A percentile compares a stretch with the other conserved stretches of the same genome.
Conservation (phyloP, 2,797 vertebrate genomes). For the Sebastes minor region DNA sequence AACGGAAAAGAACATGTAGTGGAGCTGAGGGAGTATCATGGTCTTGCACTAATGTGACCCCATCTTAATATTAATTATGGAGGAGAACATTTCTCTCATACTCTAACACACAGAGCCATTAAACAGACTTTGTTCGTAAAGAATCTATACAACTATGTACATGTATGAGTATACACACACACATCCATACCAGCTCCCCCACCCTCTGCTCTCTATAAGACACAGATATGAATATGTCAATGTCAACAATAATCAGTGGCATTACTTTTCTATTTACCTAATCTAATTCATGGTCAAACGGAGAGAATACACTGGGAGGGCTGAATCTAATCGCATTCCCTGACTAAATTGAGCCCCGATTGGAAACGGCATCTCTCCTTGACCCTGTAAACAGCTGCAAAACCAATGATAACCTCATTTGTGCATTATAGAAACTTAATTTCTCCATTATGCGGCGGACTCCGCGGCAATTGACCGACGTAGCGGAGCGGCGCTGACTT, state of each 20-base stretch:
- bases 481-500: constrained; percentile 49
- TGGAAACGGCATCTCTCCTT: constrained; percentile 73
- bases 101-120: neutral
- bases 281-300: constrained; percentile 72
- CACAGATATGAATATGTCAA: constrained; percentile 56
- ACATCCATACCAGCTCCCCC: neutral
- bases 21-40: neutral
- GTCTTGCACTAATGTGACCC: neutral
- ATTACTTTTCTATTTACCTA: constrained; percentile 69
- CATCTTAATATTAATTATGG: neutral
- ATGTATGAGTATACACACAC: neutral
- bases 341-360: constrained; percentile 63
- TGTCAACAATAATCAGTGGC: constrained; percentile 66
- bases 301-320: constrained; percentile 63
- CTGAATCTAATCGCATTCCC: constrained; percentile 72
- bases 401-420: constrained; percentile 77
- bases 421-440: constrained; percentile 75
- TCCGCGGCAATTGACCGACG: constrained; percentile 51
- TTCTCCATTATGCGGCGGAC: constrained; percentile 66
- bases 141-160: neutral
- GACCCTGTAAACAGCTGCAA: constrained; percentile 74
- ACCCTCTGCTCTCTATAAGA: constrained; percentile 3
- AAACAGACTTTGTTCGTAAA: neutral
- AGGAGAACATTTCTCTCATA: neutral
- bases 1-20: neutral